Percentiles rank a stretch among this genome's conserved stretches.
phyloP scores from a whole-genome alignment of 35 echinoderm and acorn worm species.

The Acanthaster planci region DNA sequence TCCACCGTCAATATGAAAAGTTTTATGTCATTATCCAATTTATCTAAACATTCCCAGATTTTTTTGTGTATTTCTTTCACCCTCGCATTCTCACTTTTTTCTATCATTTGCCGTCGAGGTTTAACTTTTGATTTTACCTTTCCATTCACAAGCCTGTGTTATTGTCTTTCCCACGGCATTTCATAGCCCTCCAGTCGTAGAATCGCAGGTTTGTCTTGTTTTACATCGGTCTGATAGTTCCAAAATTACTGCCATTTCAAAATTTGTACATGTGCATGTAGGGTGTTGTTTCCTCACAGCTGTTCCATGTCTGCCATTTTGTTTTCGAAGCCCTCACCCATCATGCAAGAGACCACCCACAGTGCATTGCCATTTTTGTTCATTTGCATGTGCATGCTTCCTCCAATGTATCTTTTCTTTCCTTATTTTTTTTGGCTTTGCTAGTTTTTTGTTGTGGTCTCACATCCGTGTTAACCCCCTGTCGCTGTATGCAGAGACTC shows the following conservation, averaged over 20 bases:
- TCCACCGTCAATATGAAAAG: too few species aligned
- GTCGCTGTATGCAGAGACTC: constrained; percentile 24
- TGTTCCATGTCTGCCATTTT: too few species aligned
- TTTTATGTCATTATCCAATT: too few species aligned
- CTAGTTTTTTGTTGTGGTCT: not conserved
- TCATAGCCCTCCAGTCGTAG: constrained; percentile 21
- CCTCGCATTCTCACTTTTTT: too few species aligned
- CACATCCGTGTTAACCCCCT: not conserved
- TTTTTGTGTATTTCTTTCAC: too few species aligned
- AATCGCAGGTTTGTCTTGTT: constrained; percentile 7
- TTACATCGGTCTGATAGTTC: too few species aligned
- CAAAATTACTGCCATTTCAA: too few species aligned
- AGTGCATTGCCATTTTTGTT: not conserved
- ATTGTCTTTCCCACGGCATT: not conserved
- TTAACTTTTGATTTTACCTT: not conserved
- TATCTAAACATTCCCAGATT: too few species aligned
- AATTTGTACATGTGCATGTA: too few species aligned
- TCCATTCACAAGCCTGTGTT: not conserved
- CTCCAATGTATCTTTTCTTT: not conserved
- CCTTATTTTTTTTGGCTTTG: not conserved
- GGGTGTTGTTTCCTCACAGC: too few species aligned
- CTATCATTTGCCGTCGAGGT: too few species aligned
- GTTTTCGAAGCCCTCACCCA: not conserved
- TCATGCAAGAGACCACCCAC: constrained; percentile 15
- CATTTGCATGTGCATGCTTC: constrained; percentile 26